Conservation (phyloP, 1,140 invertebrate genomes). For the Hycleus cichorii region DNA sequence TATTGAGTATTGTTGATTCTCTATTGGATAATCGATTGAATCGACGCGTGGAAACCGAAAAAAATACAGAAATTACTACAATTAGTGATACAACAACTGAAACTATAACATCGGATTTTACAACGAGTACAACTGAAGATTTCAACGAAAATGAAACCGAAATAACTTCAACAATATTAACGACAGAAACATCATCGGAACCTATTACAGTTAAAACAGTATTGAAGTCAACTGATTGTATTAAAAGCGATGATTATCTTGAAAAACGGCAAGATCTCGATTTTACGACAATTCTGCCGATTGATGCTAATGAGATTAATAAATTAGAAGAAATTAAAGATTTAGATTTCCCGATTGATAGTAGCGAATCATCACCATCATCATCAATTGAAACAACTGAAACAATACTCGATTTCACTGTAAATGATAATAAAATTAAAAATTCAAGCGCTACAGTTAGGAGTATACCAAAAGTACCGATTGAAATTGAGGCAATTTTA, state of each 20-base stretch:
- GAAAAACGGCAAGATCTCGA: neutral
- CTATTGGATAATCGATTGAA: constrained; percentile 20
- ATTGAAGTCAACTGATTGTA: constrained; percentile 34
- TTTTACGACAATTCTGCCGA: constrained; percentile 11
- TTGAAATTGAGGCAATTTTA: constrained; percentile 36
- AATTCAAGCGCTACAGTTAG: neutral
- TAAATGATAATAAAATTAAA: constrained; percentile 20
- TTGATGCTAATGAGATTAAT: constrained; percentile 20
- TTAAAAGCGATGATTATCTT: constrained; percentile 4
- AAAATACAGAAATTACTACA: constrained; percentile 6
- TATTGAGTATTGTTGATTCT: constrained; percentile 26
- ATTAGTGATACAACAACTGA: constrained; percentile 10
- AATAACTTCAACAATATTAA: constrained; percentile 3
- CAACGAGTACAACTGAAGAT: neutral
- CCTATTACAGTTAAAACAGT: constrained; percentile 28
- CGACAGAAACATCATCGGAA: constrained; percentile 3
- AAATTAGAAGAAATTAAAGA: constrained; percentile 14
- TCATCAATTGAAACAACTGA: neutral
- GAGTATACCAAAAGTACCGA: constrained; percentile 25
- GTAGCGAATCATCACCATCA: neutral
- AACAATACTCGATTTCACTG: neutral
- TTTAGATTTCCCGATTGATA: constrained; percentile 5
- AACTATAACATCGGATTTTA: constrained; percentile 8
- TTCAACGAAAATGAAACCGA: neutral
- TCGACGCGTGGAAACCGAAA: constrained; percentile 6